Base-by-base conservation (phyloP, 2,113 vertebrate species). In the Corythaixoides concolor region DNA sequence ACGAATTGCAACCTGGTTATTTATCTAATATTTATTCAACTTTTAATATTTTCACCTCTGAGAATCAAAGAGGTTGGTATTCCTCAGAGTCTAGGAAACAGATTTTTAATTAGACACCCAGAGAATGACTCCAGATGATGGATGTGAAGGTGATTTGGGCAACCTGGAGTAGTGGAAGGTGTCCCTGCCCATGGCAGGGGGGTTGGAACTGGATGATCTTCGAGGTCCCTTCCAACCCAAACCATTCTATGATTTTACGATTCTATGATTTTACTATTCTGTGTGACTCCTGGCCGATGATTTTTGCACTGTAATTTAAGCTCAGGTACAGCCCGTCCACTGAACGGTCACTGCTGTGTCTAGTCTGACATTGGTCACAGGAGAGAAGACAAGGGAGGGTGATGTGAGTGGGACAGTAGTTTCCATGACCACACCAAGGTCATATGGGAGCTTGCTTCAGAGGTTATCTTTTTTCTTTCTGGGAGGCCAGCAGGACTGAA, bases 101-200 rank as follows among this genome's bases (percentile, higher is more conserved):
- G 70, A 93, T 93, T 96, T 96, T 91, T 91, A 88, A 77, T 95
- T 90, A 93, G 9, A 64, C 70, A 77, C 9, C 4, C 18, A 77
- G 88, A 63, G 53, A 88, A 77, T 53, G 1, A 72, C 47, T 88
- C 47, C 1, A 3, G 78, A 63, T 94, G 78, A 88, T 93, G 30
- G 50, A 95, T 80, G 37, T 49, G 70, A 86, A 84, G 37, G 75
- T 67, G 37, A 63, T 39, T 39, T 39, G 39, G 39, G 39, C 39
- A 39, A 39, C 39, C 39, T 39, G 39, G 39, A 39, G 39, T 39
- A 39, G 39, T 39, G 39, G 39, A 39, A 39, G 39, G 39, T 39
- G 39, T 39, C 39, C 39, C 39, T 39, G 39, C 39, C 39, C 39
- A 39, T 39, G 39, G 39, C 39, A 39, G 39, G 39, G 39, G 39